phyloP scores from a whole-genome alignment of 2,797 vertebrate species.

The Cottoperca gobio region DNA sequence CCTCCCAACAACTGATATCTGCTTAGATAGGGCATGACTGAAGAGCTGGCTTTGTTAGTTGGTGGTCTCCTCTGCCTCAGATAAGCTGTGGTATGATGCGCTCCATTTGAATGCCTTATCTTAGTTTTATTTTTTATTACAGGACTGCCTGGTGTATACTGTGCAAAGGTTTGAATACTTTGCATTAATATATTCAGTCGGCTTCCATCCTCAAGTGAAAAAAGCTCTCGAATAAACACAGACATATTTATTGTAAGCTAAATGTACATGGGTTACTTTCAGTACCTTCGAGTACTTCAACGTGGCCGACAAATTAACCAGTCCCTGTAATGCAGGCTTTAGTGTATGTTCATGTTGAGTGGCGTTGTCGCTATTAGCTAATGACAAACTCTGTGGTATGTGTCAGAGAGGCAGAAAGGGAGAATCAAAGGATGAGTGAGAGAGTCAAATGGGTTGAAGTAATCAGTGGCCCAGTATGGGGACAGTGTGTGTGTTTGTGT shows the following conservation, averaged over 20 bases:
- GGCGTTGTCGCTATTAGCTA: constrained; percentile 74
- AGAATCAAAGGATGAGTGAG: constrained; percentile 76
- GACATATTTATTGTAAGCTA: constrained; percentile 19
- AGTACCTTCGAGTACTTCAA: constrained; percentile 33
- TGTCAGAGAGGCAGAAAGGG: constrained; percentile 68
- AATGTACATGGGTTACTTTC: constrained; percentile 41
- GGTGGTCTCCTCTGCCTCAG: constrained; percentile 76
- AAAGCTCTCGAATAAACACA: constrained; percentile 36
- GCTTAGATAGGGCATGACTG: constrained; percentile 75
- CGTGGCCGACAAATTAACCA: constrained; percentile 46
- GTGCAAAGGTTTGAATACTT: constrained; percentile 66
- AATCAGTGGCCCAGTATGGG: constrained; percentile 73
- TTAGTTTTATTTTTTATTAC: constrained; percentile 67
- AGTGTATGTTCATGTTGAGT: constrained; percentile 58
- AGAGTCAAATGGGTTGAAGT: constrained; percentile 81
- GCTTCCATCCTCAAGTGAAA: constrained; percentile 44
- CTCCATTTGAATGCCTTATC: constrained; percentile 78
- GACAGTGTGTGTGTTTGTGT: constrained; percentile 51
- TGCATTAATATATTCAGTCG: constrained; percentile 51
- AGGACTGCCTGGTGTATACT: constrained; percentile 38
- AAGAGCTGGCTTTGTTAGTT: constrained; percentile 79
- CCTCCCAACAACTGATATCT: constrained; percentile 83
- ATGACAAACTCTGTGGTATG: constrained; percentile 79
- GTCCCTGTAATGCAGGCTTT: constrained; percentile 42
- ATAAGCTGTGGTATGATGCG: constrained; percentile 71